Percentiles rank a stretch among this genome's conserved stretches.
Conservation (phyloP, 2,113 vertebrate genomes). For the Sialia sialis region DNA sequence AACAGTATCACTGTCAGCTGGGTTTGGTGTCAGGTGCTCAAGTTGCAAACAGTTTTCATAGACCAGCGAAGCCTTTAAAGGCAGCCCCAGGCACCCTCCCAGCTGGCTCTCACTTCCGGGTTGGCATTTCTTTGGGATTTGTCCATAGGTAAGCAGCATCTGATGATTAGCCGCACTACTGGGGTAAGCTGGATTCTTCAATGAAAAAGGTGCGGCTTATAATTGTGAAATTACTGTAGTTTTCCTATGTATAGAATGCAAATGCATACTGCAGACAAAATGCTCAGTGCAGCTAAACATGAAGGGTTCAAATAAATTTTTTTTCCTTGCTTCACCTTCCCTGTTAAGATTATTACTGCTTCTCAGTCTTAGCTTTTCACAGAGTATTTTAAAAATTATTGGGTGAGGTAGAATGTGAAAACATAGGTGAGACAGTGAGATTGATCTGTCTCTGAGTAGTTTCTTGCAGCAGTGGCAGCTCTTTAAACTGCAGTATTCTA, state of each 20-base stretch:
- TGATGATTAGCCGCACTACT: too few species aligned
- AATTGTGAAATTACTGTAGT: too few species aligned
- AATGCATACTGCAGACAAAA: neutral
- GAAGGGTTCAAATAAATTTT: neutral
- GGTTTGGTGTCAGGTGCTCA: too few species aligned
- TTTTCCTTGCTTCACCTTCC: neutral
- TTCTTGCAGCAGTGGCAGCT: neutral
- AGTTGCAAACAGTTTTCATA: too few species aligned
- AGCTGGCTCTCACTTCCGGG: too few species aligned
- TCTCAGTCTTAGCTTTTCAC: neutral
- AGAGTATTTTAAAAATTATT: neutral
- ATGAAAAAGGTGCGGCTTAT: too few species aligned
- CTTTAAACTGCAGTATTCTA: neutral
- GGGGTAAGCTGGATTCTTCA: too few species aligned
- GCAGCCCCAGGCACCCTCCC: too few species aligned
- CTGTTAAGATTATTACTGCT: neutral
- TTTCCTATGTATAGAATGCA: neutral
- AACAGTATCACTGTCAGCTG: too few species aligned
- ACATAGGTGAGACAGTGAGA: neutral
- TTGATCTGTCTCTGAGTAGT: neutral
- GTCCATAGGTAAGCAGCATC: too few species aligned
- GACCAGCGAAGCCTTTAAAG: too few species aligned
- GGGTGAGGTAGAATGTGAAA: neutral
- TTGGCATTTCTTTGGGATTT: too few species aligned
- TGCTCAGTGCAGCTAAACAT: neutral